Conservation (phyloP, 1,140 invertebrate species). For the Pogonomyrmex barbatus region DNA sequence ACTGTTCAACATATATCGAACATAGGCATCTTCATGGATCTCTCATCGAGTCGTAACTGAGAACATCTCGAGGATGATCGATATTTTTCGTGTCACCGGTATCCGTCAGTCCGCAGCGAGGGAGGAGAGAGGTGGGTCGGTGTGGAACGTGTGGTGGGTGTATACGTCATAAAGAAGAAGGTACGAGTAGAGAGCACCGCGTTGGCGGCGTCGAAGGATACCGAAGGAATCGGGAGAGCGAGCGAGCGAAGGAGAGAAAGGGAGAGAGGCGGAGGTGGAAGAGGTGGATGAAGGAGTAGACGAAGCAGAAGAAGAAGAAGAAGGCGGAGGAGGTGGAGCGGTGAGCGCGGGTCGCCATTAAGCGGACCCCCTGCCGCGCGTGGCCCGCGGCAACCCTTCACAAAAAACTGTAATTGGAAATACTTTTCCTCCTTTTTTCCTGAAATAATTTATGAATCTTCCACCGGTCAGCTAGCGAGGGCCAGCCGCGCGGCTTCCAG, state of each 20-base stretch:
- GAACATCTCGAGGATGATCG: constrained; percentile 65
- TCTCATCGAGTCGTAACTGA: constrained; percentile 60
- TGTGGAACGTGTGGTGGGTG: constrained; percentile 58
- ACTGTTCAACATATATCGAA: background rate
- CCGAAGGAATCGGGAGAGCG: constrained; percentile 71
- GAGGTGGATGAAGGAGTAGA: constrained; percentile 62
- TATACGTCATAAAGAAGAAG: constrained; percentile 63
- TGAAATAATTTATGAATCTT: constrained; percentile 83
- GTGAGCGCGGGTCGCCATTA: constrained; percentile 86
- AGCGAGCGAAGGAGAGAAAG: constrained; percentile 25
- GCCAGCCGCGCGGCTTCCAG: constrained; percentile 69
- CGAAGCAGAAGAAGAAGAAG: constrained; percentile 71
- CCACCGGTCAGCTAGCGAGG: constrained; percentile 75
- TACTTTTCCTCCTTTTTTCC: constrained; percentile 84
- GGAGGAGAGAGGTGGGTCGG: constrained; percentile 53
- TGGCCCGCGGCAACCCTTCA: constrained; percentile 84
- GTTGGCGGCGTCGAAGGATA: constrained; percentile 75
- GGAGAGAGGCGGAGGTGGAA: constrained; percentile 52
- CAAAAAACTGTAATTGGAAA: constrained; percentile 84
- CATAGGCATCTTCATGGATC: constrained; percentile 34
- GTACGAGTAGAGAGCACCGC: constrained; percentile 67
- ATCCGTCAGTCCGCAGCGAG: constrained; percentile 61
- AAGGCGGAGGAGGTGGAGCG: constrained; percentile 76
- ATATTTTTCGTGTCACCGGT: constrained; percentile 75
- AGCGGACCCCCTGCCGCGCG: constrained; percentile 85